Percentiles rank a stretch among this genome's conserved stretches.
These are phyloP conservation scores for Thysanoteuthis rhombus DNA, from an alignment of 2,888 invertebrate genomes.

Conservation along the genomic window DNA sequence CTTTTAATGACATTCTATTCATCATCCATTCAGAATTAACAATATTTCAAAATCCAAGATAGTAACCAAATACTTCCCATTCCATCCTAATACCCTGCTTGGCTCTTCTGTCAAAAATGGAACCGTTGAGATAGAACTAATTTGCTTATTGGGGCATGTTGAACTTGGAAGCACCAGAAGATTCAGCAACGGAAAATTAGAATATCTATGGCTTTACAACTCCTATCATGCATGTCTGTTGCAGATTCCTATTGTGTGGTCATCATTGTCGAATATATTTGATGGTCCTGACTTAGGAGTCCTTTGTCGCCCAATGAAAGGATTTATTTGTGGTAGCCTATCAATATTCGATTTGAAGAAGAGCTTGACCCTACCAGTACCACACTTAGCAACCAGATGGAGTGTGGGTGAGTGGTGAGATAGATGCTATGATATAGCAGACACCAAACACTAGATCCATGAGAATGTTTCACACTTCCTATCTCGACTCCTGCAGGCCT, in stretches of 20 bases:
- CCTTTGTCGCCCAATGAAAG: neutral
- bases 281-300: neutral
- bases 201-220: neutral
- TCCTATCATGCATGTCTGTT: neutral
- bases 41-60: neutral
- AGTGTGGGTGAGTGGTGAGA: neutral
- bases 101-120: neutral
- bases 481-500: neutral
- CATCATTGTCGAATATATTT: neutral
- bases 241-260: neutral
- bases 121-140: neutral
- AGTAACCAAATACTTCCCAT: neutral
- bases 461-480: neutral
- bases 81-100: neutral
- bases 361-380: neutral
- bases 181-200: neutral
- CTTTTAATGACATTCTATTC: neutral
- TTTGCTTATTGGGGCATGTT: neutral
- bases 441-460: neutral
- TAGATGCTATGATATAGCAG: neutral
- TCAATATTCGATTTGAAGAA: neutral
- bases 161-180: neutral
- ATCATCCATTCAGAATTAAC: neutral
- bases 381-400: neutral
- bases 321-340: neutral